phyloP scores from a whole-genome alignment of 2,797 vertebrate species.

The Paedocypris micromegethes region DNA sequence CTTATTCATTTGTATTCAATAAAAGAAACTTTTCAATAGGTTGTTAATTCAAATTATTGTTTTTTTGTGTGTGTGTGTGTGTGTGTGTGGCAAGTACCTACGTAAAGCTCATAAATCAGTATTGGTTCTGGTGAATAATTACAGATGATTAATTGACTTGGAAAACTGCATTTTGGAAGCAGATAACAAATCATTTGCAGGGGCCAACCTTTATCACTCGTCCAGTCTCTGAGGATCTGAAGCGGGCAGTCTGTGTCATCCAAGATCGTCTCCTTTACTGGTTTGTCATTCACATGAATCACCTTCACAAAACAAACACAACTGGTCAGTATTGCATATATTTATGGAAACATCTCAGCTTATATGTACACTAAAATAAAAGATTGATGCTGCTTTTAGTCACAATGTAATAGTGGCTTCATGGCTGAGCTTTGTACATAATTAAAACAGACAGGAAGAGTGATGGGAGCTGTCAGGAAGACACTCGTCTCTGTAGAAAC shows the following conservation, averaged over 20 bases:
- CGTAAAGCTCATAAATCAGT: no score
- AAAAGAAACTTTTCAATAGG: no score
- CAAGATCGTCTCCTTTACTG: conserved; percentile 82
- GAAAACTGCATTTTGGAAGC: no score
- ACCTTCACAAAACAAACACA: conserved; percentile 57
- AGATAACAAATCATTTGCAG: neutral
- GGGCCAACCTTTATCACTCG: conserved; percentile 83
- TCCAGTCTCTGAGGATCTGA: conserved; percentile 96
- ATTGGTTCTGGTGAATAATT: no score
- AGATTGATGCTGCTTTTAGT: neutral
- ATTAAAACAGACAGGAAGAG: conserved; percentile 1
- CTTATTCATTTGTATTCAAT: no score
- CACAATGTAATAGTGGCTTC: conserved; percentile 2
- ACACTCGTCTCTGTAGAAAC: conserved; percentile 4
- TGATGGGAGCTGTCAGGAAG: neutral
- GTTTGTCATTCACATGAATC: conserved; percentile 82
- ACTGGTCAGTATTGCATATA: neutral
- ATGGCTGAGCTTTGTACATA: neutral
- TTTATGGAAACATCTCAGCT: conserved; percentile 12
- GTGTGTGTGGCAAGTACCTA: no score
- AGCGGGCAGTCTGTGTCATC: conserved; percentile 90
- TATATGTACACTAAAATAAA: neutral
- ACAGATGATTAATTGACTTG: no score
- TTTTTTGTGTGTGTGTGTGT: no score
- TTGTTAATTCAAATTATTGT: no score